A percentile compares a stretch with the other conserved stretches of the same genome.
phyloP scores from a whole-genome alignment of 2,113 vertebrate genomes.

The Chlorodrepanis virens region DNA sequence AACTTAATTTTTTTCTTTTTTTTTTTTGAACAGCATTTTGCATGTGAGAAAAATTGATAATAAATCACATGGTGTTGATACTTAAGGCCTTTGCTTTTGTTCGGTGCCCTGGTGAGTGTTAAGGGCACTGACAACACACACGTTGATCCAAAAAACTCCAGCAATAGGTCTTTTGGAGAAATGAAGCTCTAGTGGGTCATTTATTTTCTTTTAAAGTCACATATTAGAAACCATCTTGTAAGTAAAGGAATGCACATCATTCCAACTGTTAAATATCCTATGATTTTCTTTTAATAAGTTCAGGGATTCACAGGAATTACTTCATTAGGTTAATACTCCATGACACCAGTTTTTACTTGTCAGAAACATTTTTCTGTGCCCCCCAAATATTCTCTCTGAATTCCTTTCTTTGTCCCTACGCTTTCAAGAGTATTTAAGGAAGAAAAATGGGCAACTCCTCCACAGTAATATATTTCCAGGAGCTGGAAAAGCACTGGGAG shows the following conservation, averaged over 20 bases:
- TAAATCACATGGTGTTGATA: not conserved
- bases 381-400: conserved; percentile 5
- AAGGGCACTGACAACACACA: not conserved
- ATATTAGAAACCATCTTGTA: not conserved
- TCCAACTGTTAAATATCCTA: not conserved
- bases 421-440: conserved; percentile 60
- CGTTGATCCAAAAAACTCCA: not conserved
- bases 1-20: not conserved
- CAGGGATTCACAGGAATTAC: not conserved
- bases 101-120: not conserved
- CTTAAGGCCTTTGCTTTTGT: not conserved
- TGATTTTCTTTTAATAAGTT: not conserved
- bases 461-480: conserved; percentile 23
- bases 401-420: not conserved
- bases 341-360: not conserved
- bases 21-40: not conserved
- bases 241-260: not conserved
- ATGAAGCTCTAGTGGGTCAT: not conserved
- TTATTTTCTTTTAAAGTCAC: not conserved
- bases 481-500: conserved; percentile 15
- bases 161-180: not conserved
- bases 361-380: not conserved
- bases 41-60: not conserved
- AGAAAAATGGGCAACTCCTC: conserved; percentile 51
- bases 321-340: not conserved